Evolutionary conservation across 1,140 invertebrate species (phyloP), one percentile per base, ranked within the genome.

Genomic region (Vollenhovia emeryi): DNA sequence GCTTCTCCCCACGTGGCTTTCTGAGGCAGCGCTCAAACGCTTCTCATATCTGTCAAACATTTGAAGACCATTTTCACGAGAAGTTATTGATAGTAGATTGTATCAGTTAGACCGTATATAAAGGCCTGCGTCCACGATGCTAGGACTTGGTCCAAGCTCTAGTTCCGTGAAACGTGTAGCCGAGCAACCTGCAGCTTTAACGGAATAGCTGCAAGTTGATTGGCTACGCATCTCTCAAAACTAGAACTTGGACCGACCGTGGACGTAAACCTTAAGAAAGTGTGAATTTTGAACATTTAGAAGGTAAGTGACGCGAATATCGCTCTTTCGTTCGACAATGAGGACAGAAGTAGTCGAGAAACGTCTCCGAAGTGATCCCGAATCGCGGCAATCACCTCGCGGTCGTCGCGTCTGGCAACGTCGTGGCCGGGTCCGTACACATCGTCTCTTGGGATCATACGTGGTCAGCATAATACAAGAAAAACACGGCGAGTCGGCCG

Each of bases 401-500:
- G 33, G 43, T 57, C 55, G 43, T 24, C 40, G 66, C 27, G n/a
- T n/a, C n/a, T 80, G 33, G 50, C 36, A 59, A 57, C 36, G 24
- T 36, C 27, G 15, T 30, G 18, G 50, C 55, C 48, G 43, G n/a
- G n/a, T n/a, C n/a, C 6, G 2, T 78, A 48, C 48, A 50, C 55
- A 40, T 27, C 57, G 43, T 64, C 36, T 24, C 52, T 40, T 59
- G 33, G 15, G 69, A 71, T 86, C 57, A 50, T 82, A 88, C 84
- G 21, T 55, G 83, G 68, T 89, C 87, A 89, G 87, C 87, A 73
- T 24, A 88, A 89, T 89, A 55, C 43, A 86, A 86, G n/a, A 88
- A 86, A 89, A 89, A 89, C 76, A 88, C 52, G 84, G 71, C 40
- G 78, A 33, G 59, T 57, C 30, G 57, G 15, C 55, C 64, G 75